Base-by-base conservation (phyloP, 2,113 vertebrate species). In the Apaloderma vittatum region DNA sequence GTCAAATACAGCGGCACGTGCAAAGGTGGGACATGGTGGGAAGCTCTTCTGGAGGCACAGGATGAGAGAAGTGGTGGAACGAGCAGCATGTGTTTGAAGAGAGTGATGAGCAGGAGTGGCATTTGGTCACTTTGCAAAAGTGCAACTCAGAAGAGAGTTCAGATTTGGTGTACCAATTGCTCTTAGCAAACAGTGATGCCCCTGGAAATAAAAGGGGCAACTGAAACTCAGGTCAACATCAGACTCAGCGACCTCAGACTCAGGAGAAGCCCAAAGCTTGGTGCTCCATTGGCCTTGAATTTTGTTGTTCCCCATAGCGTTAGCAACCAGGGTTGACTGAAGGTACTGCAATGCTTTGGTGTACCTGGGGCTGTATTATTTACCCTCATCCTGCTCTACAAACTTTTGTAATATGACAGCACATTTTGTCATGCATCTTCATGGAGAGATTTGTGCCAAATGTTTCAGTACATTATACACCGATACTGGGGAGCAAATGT, bases 271-370 rank as follows among this genome's bases (percentile, higher is more conserved):
- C 10, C 22, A 24, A 46, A 37, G 12, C 8, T 18, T 45, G 6
- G 0, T 8, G 10, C 61, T 86, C 22, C 30, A n/a, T 24, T 18
- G 32, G 29, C 29, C 14, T 77, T 80, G 46, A 29, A 3, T 74
- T 80, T 5, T 32, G 24, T 46, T 24, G 18, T n/a, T 11, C 22
- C 11, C 9, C 10, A 6, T 0, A 6, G 45, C 1, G 1, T 63
- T 72, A 32, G 16, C 32, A 76, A 34, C 8, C 9, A 2, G 1
- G 26, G 10, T 11, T 12, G 8, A 5, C 15, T 66, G 75, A 45
- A 49, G 67, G 6, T 65, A 40, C 45, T 88, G 45, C 58, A 45
- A 43, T 18, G 32, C 9, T 70, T 59, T 48, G 45, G 32, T 46
- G 45, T 21, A 34, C 22, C 30, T 79, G 37, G 11, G 20, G 1